A percentile compares a stretch with the other conserved stretches of the same genome.
Evolutionary conservation across 1,140 invertebrate genomes (phyloP).

Genomic region (Notospermus geniculatus): DNA sequence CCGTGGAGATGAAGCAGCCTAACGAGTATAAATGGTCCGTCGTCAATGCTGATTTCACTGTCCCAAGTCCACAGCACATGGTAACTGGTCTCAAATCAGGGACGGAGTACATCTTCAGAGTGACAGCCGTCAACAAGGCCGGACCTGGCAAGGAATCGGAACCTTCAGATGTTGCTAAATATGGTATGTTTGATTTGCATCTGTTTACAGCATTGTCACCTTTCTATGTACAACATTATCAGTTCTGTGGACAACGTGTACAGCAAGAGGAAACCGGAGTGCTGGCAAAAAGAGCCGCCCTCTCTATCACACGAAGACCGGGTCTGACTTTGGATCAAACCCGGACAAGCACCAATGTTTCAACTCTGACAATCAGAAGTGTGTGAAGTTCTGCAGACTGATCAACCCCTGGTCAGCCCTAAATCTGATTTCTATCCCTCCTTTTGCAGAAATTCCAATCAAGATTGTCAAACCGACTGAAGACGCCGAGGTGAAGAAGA

Average conservation of each 20-base stretch:
- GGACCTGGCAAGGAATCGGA: slow-evolving; percentile 83
- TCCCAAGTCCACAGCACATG: slow-evolving; percentile 37
- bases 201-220: too few species aligned
- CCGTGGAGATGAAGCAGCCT: slow-evolving; percentile 89
- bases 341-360: neutral
- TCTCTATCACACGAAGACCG: neutral
- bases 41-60: slow-evolving; percentile 67
- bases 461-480: slow-evolving; percentile 38
- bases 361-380: slow-evolving; percentile 69
- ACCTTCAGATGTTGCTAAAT: slow-evolving; percentile 24
- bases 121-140: slow-evolving; percentile 96
- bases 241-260: too few species aligned
- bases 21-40: slow-evolving; percentile 64
- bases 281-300: too few species aligned
- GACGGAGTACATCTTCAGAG: slow-evolving; percentile 94
- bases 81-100: slow-evolving; percentile 77
- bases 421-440: slow-evolving; percentile 58
- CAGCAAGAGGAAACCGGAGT: too few species aligned
- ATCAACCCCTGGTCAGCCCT: slow-evolving; percentile 59
- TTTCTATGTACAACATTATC: too few species aligned
- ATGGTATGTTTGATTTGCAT: neutral
- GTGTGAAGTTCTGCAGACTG: slow-evolving; percentile 72
- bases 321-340: slow-evolving; percentile 13
- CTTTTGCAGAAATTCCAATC: slow-evolving; percentile 35
- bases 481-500: slow-evolving; percentile 30